Evolutionary conservation across 2,888 invertebrate genomes (phyloP), one percentile per base, ranked within the genome.

Genomic region (Tipula helvola): DNA sequence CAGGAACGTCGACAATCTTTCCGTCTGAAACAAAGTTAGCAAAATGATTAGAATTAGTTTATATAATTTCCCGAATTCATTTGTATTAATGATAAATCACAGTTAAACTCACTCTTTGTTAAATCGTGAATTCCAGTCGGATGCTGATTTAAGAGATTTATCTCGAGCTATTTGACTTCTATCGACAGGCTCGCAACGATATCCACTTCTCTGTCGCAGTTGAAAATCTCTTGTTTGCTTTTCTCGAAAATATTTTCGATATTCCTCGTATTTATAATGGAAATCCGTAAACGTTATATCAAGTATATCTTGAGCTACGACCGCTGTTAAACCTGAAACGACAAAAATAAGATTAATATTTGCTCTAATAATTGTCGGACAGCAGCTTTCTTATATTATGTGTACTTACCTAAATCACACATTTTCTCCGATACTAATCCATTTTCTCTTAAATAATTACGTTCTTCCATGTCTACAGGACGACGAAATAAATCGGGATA

Each of bases 201-300:
- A 89, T 88, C 95, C 95, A 28, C 71, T 71, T 90, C 93, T 95
- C 89, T 94, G 95, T 89, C 94, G 94, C 88, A 93, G 93, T 87
- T 94, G 93, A 88, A 95, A 92, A 90, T 95, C 95, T 89, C 94
- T 94, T 39, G 95, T 93, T 90, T 95, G 96, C 89, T 94, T 94
- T 87, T 90, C 91, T 8, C 92, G 89, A 47, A 91, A 90, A 88
- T 90, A 92, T 86, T 95, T 94, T 87, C 96, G 94, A 90, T 96
- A 97, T 90, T 98, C 98, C 91, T 97, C 97, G 90, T 98, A 99
- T 90, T 98, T 98, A 88, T 96, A 96, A 84, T 97, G 97, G 91
- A 98, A 99, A 92, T 99, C 99, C 44, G 96, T 95, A 88, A 96
- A 95, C 98, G 99, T 98, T 87, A 99, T 95, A 90, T 99, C 99